Evolutionary conservation across 2,888 invertebrate genomes (phyloP), one percentile per base, ranked within the genome.

Genomic region (Perizoma affinitatum): DNA sequence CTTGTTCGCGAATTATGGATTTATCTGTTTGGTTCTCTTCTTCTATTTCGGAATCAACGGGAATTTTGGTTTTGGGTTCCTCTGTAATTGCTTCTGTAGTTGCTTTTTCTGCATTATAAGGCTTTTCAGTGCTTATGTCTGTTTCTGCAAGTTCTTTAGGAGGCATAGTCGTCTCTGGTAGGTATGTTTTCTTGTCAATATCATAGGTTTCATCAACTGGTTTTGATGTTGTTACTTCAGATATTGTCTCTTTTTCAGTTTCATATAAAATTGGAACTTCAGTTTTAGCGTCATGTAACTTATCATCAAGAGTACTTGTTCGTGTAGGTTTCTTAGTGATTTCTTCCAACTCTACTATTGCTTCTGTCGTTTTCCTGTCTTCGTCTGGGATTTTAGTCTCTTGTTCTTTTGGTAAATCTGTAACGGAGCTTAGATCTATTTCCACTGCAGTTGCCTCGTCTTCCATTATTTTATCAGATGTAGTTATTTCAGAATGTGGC

Each of bases 151-250:
- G 44, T 43, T 54, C 49, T 50, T 48, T 54, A 22, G 51, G 34
- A 44, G 58, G 50, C n/a, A 8, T 35, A 47, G 22, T 50, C 4
- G 48, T 43, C 8, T 54, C 60, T 49, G 64, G 62, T 43, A 51
- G 38, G 11, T 67, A 58, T 34, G 64, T 58, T 44, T 58, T 64
- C 6, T 38, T 42, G 56, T 63, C 61, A 4, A 34, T 8, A 33
- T 57, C 45, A 4, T 55, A 35, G 10, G 41, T 38, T 9, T 34
- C 35, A 40, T 46, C 55, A 40, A n/a, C 38, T 53, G 63, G 47
- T 53, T 57, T 63, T 34, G 10, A 45, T 47, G 67, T 65, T 42
- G 61, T 63, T 22, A 34, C 46, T 52, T 63, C 63, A 22, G 52
- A 33, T 46, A 45, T 6, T 9, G 48, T 58, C 48, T 61, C 54